Base-by-base conservation (phyloP, 2,113 vertebrate species). In the Esox niger region DNA sequence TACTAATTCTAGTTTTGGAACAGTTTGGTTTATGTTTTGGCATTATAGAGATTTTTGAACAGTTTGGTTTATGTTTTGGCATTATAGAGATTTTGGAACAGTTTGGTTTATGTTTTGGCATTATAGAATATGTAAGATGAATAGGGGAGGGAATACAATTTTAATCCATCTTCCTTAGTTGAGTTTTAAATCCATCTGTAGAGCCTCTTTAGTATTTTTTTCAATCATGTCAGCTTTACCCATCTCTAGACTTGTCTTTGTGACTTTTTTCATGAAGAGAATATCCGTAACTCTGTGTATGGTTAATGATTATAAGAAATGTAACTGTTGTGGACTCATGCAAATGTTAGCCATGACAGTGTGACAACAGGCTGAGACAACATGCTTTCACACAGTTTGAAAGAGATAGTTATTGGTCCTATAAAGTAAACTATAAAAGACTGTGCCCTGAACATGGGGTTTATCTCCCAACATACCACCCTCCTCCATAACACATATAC, bases 221-320 rank as follows among this genome's bases (percentile, higher is more conserved):
- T 69, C 70, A 21, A 75, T 77, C 71, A n/a, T 81, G 70, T 77
- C 54, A 70, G 73, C 61, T 29, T 52, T 29, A 33, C 68, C 13
- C 59, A 26, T 25, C 60, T 54, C n/a, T 10, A 25, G 29, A 4
- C 30, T 23, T n/a, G 25, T 32, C 29, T 73, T 70, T 69, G 64
- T 27, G 21, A 74, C 71, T 74, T 76, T 78, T 77, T 68, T 74
- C 77, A 68, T 60, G 66, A 70, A 61, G 38, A 27, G 68, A 69
- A 76, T 80, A 72, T 78, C 62, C 65, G 75, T 80, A 71, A 83
- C 78, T 76, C 73, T 62, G 69, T 68, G 63, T 78, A 64, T 78
- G 76, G 84, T 88, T 87, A 88, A 88, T 86, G 66, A 88, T 89
- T 89, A 79, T 35, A 69, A 43, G 82, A 84, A 71, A 27, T 56